Base-by-base conservation (phyloP, 1,140 invertebrate species). In the Drosophila takahashii region DNA sequence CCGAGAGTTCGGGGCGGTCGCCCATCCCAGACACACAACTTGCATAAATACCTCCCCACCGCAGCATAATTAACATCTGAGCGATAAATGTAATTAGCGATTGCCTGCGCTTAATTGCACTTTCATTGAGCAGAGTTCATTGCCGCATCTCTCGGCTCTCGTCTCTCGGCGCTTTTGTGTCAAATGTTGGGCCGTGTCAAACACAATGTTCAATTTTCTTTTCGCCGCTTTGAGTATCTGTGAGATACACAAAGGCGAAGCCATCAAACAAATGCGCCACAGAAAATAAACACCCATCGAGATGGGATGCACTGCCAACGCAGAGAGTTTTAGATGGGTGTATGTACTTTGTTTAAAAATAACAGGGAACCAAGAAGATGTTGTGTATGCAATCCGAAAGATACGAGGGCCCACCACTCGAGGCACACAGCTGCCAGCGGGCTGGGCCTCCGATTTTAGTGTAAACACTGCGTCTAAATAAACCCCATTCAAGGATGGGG, bases 11-110 rank as follows among this genome's bases (percentile, higher is more conserved):
- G 60, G n/a, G n/a, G n/a, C n/a, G n/a, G 22, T 2, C 22, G 22
- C 7, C 29, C 29, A 0, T 32, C 0, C 29, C 29, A 56, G 59
- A 26, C 41, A 13, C n/a, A n/a, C 8, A 27, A 27, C 15, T 54
- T 71, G 34, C 52, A 9, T 4, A 10, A 39, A 47, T 45, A 53
- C 52, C 32, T 27, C 37, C 61, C 62, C 78, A 45, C 77, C 47
- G 50, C 66, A 64, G 71, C 61, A 81, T 85, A 85, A 85, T 85
- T 85, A 85, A 85, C 81, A 85, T 85, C 59, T 85, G 77, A 85
- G 66, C 77, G 81, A 85, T 85, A 85, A 85, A 85, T 85, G 81
- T 51, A 85, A 85, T 85, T 85, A 85, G 81, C 77, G 77, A 66
- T 72, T 79, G 81, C 71, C 80, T 77, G 77, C 60, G 72, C 81